These are phyloP conservation scores for Pelochelys cantorii DNA, from an alignment of 2,797 vertebrate genomes.

Conservation along the genomic window DNA sequence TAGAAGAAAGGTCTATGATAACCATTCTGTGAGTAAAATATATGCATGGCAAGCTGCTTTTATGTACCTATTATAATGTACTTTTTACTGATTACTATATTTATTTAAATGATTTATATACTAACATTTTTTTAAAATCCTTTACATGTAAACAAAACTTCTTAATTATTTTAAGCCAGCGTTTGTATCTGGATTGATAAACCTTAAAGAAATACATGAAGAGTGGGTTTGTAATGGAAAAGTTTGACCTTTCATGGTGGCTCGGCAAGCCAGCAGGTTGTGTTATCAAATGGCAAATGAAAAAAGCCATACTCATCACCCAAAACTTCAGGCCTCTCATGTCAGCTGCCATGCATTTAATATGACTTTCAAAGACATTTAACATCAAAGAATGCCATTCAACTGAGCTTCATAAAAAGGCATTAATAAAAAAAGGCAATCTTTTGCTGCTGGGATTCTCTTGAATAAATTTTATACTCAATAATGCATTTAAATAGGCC, in stretches of 20 bases:
- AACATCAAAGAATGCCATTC: not conserved
- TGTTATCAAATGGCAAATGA: not conserved
- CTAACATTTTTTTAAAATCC: not conserved
- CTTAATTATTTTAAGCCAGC: not conserved
- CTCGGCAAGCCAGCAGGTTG: not conserved
- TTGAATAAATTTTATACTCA: not conserved
- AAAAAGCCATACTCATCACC: not conserved
- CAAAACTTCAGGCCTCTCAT: not conserved
- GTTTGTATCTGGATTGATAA: not conserved
- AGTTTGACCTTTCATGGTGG: conserved; percentile 7
- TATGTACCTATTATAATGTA: not conserved
- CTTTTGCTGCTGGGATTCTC: not conserved
- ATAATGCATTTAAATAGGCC: not conserved
- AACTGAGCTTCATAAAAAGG: not conserved
- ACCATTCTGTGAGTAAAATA: not conserved
- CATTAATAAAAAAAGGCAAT: not conserved
- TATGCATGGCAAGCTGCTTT: not conserved
- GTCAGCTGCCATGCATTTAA: not conserved
- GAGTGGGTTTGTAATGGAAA: not conserved
- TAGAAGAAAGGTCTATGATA: not conserved
- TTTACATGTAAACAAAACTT: not conserved
- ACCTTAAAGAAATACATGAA: not conserved
- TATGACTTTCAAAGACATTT: conserved; percentile 4
- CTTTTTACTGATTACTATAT: not conserved
- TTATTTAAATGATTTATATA: not conserved